Conservation (phyloP, 2,888 invertebrate genomes). For the Heliconius ethilla region DNA sequence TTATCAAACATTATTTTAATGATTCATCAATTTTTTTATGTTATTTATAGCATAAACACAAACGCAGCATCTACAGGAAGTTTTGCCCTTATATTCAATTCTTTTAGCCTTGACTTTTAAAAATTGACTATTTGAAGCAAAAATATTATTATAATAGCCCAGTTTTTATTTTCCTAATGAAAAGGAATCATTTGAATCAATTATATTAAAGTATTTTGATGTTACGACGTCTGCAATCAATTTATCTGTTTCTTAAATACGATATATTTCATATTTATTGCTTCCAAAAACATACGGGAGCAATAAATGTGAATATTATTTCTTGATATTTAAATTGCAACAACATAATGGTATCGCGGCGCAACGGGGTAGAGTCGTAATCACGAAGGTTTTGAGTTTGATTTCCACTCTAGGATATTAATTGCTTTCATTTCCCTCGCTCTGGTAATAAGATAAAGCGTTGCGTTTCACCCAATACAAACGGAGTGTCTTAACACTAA, state of each 20-base stretch:
- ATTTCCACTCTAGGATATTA: too few relatives aligned
- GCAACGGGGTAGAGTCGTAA: not conserved
- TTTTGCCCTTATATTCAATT: not conserved
- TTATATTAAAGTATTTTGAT: not conserved
- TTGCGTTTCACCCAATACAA: too few relatives aligned
- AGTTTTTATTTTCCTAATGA: not conserved
- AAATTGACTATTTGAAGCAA: not conserved
- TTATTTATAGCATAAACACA: not conserved
- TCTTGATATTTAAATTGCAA: not conserved
- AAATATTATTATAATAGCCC: not conserved
- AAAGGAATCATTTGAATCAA: not conserved
- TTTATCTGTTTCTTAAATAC: not conserved
- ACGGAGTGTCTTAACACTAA: too few relatives aligned
- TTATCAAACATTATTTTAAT: too few relatives aligned
- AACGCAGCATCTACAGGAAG: not conserved
- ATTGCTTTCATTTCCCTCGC: too few relatives aligned
- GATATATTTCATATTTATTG: not conserved
- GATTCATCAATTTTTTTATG: too few relatives aligned
- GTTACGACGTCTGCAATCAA: slow-evolving; percentile 1
- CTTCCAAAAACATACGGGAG: not conserved
- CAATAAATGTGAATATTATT: not conserved
- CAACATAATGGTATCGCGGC: not conserved
- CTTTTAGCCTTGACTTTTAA: slow-evolving; percentile 1
- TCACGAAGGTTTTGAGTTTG: not conserved
- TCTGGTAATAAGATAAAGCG: too few relatives aligned